Conservation (phyloP, 2,113 vertebrate genomes). For the Craseonycteris thonglongyai region DNA sequence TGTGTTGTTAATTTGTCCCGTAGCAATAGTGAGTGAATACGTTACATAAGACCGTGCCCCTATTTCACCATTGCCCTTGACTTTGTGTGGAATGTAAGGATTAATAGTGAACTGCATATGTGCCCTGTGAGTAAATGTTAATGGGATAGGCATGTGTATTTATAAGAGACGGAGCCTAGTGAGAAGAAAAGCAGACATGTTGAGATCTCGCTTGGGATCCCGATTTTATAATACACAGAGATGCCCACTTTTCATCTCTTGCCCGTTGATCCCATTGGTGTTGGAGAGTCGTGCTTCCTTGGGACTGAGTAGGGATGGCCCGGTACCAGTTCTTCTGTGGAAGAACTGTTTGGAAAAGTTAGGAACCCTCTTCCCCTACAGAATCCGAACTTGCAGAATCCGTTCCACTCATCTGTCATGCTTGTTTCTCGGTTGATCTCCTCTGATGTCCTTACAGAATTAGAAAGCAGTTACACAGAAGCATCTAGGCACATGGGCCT, state of each 20-base stretch:
- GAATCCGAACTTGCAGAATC: not conserved
- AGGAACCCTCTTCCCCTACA: not conserved
- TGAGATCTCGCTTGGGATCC: not conserved
- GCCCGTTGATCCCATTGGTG: not conserved
- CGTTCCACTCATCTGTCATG: not conserved
- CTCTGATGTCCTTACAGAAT: not conserved
- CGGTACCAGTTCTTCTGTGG: not conserved
- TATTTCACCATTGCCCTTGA: not conserved
- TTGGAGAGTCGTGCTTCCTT: not conserved
- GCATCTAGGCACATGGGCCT: not conserved
- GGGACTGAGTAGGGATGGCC: not conserved
- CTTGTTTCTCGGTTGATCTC: not conserved
- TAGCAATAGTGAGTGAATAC: not conserved
- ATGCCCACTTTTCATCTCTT: not conserved
- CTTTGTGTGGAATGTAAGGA: not conserved
- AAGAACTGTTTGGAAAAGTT: not conserved
- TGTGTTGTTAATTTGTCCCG: not conserved
- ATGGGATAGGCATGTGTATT: not conserved
- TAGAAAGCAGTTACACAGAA: too few relatives aligned
- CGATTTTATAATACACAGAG: not conserved
- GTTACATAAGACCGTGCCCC: not conserved
- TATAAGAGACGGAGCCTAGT: not conserved
- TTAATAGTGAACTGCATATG: not conserved
- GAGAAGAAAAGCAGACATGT: not conserved
- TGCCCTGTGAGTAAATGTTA: not conserved